Evolutionary conservation across 1,140 invertebrate species (phyloP).

Genomic region (Pollicipes pollicipes): DNA sequence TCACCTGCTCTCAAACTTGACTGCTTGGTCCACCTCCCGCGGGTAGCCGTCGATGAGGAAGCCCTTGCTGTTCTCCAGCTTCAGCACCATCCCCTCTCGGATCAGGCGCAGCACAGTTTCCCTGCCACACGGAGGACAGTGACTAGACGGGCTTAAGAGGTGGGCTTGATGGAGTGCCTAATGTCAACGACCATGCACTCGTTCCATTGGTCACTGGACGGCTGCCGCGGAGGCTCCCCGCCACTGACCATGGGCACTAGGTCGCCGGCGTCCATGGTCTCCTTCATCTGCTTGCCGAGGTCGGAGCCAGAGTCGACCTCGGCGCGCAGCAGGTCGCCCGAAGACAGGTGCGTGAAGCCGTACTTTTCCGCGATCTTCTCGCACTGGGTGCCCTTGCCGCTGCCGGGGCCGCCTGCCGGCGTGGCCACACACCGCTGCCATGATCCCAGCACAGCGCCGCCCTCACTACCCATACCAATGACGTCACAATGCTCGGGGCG

Average conservation of each 20-base stretch:
- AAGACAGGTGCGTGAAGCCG: constrained; percentile 44
- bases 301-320: constrained; percentile 72
- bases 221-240: too few relatives aligned
- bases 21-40: constrained; percentile 70
- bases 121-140: constrained; percentile 26
- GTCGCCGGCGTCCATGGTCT: constrained; percentile 72
- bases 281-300: constrained; percentile 55
- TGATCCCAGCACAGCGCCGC: too few relatives aligned
- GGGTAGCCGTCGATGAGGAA: constrained; percentile 95
- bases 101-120: constrained; percentile 72
- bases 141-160: not conserved
- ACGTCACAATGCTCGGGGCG: too few relatives aligned
- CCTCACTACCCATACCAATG: too few relatives aligned
- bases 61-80: constrained; percentile 51
- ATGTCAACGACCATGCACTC: too few relatives aligned
- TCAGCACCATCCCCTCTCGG: constrained; percentile 59
- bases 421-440: too few relatives aligned
- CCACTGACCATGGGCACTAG: constrained; percentile 50
- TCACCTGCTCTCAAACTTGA: constrained; percentile 66
- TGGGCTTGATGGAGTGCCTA: not conserved
- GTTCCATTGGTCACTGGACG: too few relatives aligned
- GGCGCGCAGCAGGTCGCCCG: constrained; percentile 73
- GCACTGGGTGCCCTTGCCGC: constrained; percentile 69
- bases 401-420: constrained; percentile 62
- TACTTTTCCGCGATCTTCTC: constrained; percentile 74